These are phyloP conservation scores for Dinoponera quadriceps DNA, from an alignment of 1,140 invertebrate species.

Conservation along the genomic window DNA sequence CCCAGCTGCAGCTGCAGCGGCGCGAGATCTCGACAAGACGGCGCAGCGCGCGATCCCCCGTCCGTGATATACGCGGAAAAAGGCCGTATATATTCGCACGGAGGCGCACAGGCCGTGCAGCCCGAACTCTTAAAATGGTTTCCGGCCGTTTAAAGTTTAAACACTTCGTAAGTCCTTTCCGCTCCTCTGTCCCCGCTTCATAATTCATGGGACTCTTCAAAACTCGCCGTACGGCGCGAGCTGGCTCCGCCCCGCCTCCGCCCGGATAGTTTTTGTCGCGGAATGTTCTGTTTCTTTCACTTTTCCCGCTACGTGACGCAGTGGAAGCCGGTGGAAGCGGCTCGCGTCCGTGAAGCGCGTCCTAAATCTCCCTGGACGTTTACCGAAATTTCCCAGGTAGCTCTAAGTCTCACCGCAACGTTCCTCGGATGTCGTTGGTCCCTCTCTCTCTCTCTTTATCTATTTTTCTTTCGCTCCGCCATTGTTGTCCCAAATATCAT, in stretches of 20 bases:
- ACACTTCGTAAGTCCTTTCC: constrained; percentile 74
- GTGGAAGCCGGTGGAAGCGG: not conserved
- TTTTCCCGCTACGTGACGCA: constrained; percentile 40
- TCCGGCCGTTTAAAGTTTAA: constrained; percentile 76
- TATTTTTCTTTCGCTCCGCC: too few relatives aligned
- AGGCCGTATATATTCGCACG: constrained; percentile 65
- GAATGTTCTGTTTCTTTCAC: constrained; percentile 57
- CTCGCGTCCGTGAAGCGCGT: constrained; percentile 19
- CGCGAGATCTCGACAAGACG: constrained; percentile 36
- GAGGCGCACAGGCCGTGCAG: constrained; percentile 44
- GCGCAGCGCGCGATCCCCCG: constrained; percentile 26
- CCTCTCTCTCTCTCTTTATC: too few relatives aligned
- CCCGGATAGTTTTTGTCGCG: constrained; percentile 42
- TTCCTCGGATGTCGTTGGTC: not conserved
- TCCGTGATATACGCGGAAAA: constrained; percentile 69
- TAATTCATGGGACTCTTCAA: constrained; percentile 68
- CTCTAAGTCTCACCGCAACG: constrained; percentile 10
- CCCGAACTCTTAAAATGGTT: constrained; percentile 75
- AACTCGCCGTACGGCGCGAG: constrained; percentile 56
- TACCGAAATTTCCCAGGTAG: constrained; percentile 40
- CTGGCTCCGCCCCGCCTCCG: not conserved
- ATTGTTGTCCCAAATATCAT: too few relatives aligned
- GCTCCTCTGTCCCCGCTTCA: constrained; percentile 68
- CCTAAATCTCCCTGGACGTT: constrained; percentile 39
- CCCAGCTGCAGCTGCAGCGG: not conserved